Evolutionary conservation across 1,140 invertebrate species (phyloP).

Genomic region (Atopsyche davidsoni): DNA sequence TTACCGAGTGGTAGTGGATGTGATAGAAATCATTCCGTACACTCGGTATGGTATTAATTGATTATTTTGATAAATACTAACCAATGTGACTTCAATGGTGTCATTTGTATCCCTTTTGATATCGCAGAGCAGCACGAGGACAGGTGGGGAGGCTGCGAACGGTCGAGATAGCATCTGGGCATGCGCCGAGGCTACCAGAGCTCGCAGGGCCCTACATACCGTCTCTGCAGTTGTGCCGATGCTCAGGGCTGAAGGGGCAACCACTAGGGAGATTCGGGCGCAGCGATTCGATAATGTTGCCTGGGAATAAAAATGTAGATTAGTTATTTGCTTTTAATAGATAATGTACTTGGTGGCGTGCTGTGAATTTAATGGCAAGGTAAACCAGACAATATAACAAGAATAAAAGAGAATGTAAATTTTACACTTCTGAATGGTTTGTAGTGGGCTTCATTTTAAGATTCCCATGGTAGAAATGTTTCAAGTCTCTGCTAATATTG

Average conservation of each 20-base stretch:
- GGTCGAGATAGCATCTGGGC: slow-evolving; percentile 35
- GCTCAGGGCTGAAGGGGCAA: slow-evolving; percentile 58
- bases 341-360: too few species aligned
- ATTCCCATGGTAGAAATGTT: too few species aligned
- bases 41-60: too few species aligned
- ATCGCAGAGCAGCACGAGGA: slow-evolving; percentile 73
- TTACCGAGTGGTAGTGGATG: not conserved
- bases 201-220: slow-evolving; percentile 61
- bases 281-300: slow-evolving; percentile 63
- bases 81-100: slow-evolving; percentile 81
- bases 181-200: slow-evolving; percentile 56
- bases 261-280: slow-evolving; percentile 65
- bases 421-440: too few species aligned
- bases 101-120: slow-evolving; percentile 72
- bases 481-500: too few species aligned
- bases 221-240: slow-evolving; percentile 67
- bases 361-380: too few species aligned
- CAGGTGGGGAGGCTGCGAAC: slow-evolving; percentile 39
- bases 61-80: slow-evolving; percentile 43
- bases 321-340: too few species aligned
- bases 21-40: not conserved
- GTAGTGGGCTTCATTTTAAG: too few species aligned
- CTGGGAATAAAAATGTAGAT: too few species aligned
- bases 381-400: too few species aligned
- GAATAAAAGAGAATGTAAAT: too few species aligned